Evolutionary conservation across 2,888 invertebrate genomes (phyloP), one percentile per base, ranked within the genome.

Genomic region (Agrochola lychnidis): DNA sequence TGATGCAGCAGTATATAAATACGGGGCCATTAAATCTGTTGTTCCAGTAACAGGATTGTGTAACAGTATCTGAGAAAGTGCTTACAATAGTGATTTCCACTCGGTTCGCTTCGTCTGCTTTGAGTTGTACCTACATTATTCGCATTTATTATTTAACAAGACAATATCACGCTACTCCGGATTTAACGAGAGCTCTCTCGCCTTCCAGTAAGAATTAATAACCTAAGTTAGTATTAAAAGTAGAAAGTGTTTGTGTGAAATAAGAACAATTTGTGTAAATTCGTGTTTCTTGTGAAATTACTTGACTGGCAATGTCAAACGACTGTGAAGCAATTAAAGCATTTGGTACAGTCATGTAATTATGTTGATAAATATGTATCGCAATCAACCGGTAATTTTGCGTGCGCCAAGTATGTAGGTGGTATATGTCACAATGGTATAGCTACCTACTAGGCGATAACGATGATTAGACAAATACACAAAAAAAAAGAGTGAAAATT

Each of bases 111-210:
- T 86, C 84, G 75, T 78, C 74, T 81, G 83, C 85, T 86, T 78
- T 69, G 64, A 74, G 76, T 77, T 45, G 79, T 86, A 80, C 62
- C 78, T 85, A 77, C 79, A 86, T 83, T 83, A 81, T 81, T 78
- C 85, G 68, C 78, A 86, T 81, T 83, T 86, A 85, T 83, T 85
- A 84, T 86, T 79, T 86, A 84, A 79, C 70, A 85, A 76, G 76
- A 79, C 79, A 87, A 81, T 81, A 78, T 79, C 67, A 87, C 69
- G 73, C 82, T 79, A 72, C 69, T 87, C 70, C 45, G 76, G 73
- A 79, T 80, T 76, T 70, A 79, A 80, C 73, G 56, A 86, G 76
- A 78, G 59, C 72, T 76, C 48, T 79, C 76, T 73, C 66, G 85
- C 48, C 71, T 70, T 79, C 48, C 22, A 79, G 36, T 74, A 78